Base-by-base conservation (phyloP, 2,888 invertebrate species). In the Plebejus anna region DNA sequence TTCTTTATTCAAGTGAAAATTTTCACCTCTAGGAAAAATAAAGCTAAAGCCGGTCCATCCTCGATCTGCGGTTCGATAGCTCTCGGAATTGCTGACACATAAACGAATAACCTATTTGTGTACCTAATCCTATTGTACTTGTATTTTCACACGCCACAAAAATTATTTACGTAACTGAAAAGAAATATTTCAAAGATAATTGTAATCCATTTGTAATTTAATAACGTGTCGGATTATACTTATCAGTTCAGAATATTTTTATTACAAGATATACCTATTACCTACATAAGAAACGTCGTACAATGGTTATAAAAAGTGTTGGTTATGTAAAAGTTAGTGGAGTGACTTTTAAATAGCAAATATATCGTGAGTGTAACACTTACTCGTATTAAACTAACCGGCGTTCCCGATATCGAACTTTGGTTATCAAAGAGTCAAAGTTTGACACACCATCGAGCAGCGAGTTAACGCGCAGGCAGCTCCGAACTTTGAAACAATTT, bases 391-490 rank as follows among this genome's bases (percentile, higher is more conserved):
- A 11, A 66, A 66, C 61, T 66, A 59, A 28, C 61, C 11, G 32
- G 61, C 9, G 22, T 28, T 28, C 61, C 28, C 61, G 61, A 66
- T 66, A 32, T 9, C 36, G 32, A 66, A 66, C 66, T 66, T 66
- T 16, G 32, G 32, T 13, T 36, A 66, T 66, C 32, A 13, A 32
- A 13, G 32, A 16, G 61, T 66, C 11, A 28, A 66, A 66, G 32
- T 66, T 66, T 66, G 66, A 66, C 66, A 66, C 32, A 13, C 32
- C 66, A 66, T 66, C 32, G 32, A 66, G 66, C 13, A 32, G 32
- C 66, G 32, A 66, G 66, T 66, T 66, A 32, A 16, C 32, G 66
- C 32, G 13, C 66, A 66, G 66, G 32, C 32, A 36, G 32, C 11
- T 66, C 66, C 22, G 66, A 66, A 32, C 2, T 66, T 22, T 36